A percentile compares a stretch with the other conserved stretches of the same genome.
Evolutionary conservation across 2,888 invertebrate genomes (phyloP).

Genomic region (Lasioglossum pauxillum): DNA sequence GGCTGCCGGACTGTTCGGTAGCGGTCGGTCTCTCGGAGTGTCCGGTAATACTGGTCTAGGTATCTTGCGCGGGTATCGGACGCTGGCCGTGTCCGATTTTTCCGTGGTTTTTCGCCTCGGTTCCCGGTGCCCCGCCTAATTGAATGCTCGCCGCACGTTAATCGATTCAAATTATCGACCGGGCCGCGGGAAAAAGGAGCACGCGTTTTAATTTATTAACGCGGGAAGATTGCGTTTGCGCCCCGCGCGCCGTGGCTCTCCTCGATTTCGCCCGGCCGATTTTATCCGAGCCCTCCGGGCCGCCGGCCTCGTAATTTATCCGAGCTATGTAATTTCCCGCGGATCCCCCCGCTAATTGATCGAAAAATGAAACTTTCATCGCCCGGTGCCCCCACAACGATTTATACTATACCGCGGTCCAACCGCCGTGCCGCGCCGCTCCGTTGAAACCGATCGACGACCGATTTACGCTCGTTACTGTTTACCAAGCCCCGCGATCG

Average conservation of each 20-base stretch:
- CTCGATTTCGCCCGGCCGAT: background rate
- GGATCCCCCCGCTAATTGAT: slow-evolving; percentile 33
- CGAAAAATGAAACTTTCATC: slow-evolving; percentile 39
- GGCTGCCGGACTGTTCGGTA: slow-evolving; percentile 51
- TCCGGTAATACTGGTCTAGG: slow-evolving; percentile 58
- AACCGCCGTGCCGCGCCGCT: background rate
- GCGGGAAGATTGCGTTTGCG: slow-evolving; percentile 18
- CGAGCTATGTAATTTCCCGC: slow-evolving; percentile 18
- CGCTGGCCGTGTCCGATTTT: slow-evolving; percentile 29
- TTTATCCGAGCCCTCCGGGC: background rate
- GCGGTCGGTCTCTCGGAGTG: slow-evolving; percentile 34
- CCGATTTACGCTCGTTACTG: slow-evolving; percentile 5
- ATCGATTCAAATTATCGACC: slow-evolving; percentile 58
- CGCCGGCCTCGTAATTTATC: slow-evolving; percentile 26
- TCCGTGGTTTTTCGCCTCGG: slow-evolving; percentile 34
- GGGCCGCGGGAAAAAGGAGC: background rate
- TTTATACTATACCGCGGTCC: slow-evolving; percentile 20
- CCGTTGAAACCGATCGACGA: background rate
- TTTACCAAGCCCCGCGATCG: background rate
- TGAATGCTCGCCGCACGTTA: slow-evolving; percentile 60
- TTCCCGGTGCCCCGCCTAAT: slow-evolving; percentile 39
- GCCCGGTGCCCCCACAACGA: slow-evolving; percentile 9
- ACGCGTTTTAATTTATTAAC: slow-evolving; percentile 46
- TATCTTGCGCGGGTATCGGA: slow-evolving; percentile 43
- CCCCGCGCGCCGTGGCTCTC: background rate